A percentile compares a stretch with the other conserved stretches of the same genome.
Evolutionary conservation across 2,113 vertebrate genomes (phyloP).

Genomic region (Tautogolabrus adspersus): DNA sequence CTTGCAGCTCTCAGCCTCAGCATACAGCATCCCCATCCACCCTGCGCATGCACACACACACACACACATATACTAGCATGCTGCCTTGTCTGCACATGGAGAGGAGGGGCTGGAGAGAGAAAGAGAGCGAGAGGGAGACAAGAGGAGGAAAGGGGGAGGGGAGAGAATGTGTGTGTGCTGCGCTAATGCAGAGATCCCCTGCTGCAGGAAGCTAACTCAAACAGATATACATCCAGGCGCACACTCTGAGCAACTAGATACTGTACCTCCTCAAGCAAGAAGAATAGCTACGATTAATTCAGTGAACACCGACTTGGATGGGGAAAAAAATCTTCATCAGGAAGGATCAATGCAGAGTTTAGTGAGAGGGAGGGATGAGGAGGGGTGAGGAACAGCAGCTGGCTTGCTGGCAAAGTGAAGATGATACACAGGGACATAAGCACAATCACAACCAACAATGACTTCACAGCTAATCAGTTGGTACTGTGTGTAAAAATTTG

Average conservation of each 20-base stretch:
- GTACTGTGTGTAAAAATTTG: slow-evolving; percentile 15
- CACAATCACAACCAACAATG: slow-evolving; percentile 30
- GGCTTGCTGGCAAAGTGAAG: slow-evolving; percentile 37
- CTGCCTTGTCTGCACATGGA: slow-evolving; percentile 76
- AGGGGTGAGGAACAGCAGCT: slow-evolving; percentile 61
- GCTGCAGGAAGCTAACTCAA: slow-evolving; percentile 82
- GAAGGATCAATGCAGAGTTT: slow-evolving; percentile 50
- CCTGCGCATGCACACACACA: slow-evolving; percentile 77
- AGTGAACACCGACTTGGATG: background rate
- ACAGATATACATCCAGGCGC: slow-evolving; percentile 41
- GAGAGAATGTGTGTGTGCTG: slow-evolving; percentile 80
- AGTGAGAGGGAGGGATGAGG: slow-evolving; percentile 37
- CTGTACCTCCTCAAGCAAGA: slow-evolving; percentile 10
- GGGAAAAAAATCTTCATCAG: slow-evolving; percentile 11
- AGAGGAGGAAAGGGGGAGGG: slow-evolving; percentile 52
- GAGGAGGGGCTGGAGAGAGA: slow-evolving; percentile 67
- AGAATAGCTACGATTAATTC: slow-evolving; percentile 60
- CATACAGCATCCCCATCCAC: slow-evolving; percentile 82
- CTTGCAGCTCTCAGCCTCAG: slow-evolving; percentile 83
- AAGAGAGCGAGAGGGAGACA: slow-evolving; percentile 56
- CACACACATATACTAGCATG: slow-evolving; percentile 54
- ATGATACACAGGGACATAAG: slow-evolving; percentile 30
- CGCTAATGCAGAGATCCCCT: slow-evolving; percentile 83
- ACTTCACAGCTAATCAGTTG: slow-evolving; percentile 50
- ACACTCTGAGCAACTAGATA: slow-evolving; percentile 29